Conservation (phyloP, 2,113 vertebrate species). For the Orthonyx spaldingii region DNA sequence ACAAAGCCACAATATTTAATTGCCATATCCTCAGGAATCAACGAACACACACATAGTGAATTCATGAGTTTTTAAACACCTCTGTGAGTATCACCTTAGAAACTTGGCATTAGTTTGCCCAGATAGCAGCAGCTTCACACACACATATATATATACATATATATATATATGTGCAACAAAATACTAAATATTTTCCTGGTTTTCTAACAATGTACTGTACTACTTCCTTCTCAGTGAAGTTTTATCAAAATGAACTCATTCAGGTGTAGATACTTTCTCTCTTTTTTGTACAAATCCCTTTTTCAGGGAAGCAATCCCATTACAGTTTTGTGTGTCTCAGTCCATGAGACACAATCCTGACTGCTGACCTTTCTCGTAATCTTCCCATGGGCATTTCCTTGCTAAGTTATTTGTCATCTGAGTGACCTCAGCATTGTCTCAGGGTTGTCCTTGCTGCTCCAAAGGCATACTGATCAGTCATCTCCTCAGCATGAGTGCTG, state of each 20-base stretch:
- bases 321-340: background rate
- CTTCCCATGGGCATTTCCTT: background rate
- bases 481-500: background rate
- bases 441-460: background rate
- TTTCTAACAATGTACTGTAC: background rate
- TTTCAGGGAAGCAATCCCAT: background rate
- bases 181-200: background rate
- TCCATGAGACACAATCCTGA: background rate
- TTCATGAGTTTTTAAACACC: background rate
- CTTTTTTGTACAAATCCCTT: background rate
- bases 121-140: background rate
- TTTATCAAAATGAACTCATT: background rate
- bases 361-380: background rate
- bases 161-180: background rate
- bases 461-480: background rate
- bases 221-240: background rate
- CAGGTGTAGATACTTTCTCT: background rate
- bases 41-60: background rate
- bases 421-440: background rate
- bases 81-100: background rate
- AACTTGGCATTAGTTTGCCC: background rate
- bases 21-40: background rate
- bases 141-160: background rate
- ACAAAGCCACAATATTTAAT: background rate
- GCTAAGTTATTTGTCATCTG: background rate